phyloP scores from a whole-genome alignment of 2,113 vertebrate genomes.

The Ornithorhynchus anatinus region DNA sequence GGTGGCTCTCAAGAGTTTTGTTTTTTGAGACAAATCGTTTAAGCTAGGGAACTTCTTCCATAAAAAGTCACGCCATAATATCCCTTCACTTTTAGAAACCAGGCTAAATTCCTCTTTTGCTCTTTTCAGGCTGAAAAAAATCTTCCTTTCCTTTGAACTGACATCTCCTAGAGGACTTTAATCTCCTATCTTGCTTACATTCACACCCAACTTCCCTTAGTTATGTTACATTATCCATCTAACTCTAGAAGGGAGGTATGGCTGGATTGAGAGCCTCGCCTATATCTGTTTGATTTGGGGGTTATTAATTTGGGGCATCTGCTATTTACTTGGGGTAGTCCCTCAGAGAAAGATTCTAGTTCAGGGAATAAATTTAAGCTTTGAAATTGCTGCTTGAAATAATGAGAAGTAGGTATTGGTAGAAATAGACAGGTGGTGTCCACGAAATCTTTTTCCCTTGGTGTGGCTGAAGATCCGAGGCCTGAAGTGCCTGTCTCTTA shows the following conservation, averaged over 20 bases:
- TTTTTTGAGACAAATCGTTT: no score
- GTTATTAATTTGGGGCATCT: slow-evolving; percentile 3
- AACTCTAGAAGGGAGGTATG: neutral
- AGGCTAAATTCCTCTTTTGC: neutral
- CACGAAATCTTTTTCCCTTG: neutral
- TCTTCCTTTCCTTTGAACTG: neutral
- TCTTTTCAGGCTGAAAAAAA: neutral
- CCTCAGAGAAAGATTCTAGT: slow-evolving; percentile 2
- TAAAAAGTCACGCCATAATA: no score
- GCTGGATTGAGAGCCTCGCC: neutral
- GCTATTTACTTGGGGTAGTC: neutral
- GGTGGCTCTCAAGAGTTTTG: no score
- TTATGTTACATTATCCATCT: neutral
- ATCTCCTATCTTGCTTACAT: neutral
- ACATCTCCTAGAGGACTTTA: neutral
- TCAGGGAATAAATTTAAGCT: slow-evolving; percentile 12
- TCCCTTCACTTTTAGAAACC: neutral
- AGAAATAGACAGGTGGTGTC: neutral
- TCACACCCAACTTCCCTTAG: neutral
- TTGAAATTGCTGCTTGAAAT: slow-evolving; percentile 20
- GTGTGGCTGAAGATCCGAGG: no score
- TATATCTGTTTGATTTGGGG: neutral
- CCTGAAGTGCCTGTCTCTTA: no score
- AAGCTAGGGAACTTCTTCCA: no score
- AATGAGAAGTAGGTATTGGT: slow-evolving; percentile 14